Evolutionary conservation across 2,888 invertebrate species (phyloP), one percentile per base, ranked within the genome.

Genomic region (Cataglyphis cursor): DNA sequence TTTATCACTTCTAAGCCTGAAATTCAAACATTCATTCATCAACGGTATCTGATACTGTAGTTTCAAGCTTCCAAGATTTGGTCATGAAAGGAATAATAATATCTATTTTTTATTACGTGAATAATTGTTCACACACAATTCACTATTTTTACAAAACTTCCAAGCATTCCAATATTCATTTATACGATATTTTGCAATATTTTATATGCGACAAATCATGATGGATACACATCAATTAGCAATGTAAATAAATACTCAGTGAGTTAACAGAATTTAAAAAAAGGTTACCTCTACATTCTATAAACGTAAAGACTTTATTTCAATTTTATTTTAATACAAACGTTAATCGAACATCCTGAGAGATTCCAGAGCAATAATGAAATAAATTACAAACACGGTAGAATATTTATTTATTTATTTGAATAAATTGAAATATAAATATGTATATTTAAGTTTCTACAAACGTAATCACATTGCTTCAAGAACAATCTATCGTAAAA

Each of bases 21-120:
- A 83, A 83, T 31, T 74, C 74, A 83, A 83, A 81, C 66, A 81
- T 41, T 81, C 80, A 73, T 83, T 73, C 28, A 81, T 83, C 74
- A 81, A 62, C 57, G 59, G 18, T 75, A 74, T 4, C 8, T 21
- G 12, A 28, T 8, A 24, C 10, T 12, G n/a, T 65, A 65, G 28
- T 21, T 38, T n/a, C 5, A 54, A 18, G 38, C n/a, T n/a, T n/a
- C n/a, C 0, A 6, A 15, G 15, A 8, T 51, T 28, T 8, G 4
- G 2, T n/a, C 41, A 12, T 35, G 18, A 51, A 41, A 0, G 12
- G 8, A 24, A 65, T 48, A 64, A 54, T 76, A 38, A 65, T 41
- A 4, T 18, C 28, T 18, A 5, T 65, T 54, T 38, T 51, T 75
- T 65, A 24, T 76, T 28, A 65, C 3, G 24, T 24, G 1, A 38